Evolutionary conservation across 2,888 invertebrate genomes (phyloP).

Genomic region (Smittia aterrima): DNA sequence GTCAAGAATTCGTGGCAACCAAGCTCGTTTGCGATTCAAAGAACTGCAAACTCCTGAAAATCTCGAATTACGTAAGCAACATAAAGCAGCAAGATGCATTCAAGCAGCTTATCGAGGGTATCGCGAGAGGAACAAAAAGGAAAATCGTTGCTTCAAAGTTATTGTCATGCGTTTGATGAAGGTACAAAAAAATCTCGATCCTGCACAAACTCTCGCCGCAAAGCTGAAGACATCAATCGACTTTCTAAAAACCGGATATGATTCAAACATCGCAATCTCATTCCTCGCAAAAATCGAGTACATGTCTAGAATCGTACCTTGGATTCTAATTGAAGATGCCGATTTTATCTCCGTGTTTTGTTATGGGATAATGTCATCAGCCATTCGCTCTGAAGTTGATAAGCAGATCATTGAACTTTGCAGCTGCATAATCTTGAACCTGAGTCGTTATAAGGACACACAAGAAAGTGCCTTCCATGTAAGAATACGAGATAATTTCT

Average conservation of each 20-base stretch:
- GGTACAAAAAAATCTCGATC: slow-evolving; percentile 44
- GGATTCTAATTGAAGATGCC: slow-evolving; percentile 50
- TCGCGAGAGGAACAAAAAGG: slow-evolving; percentile 47
- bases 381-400: slow-evolving; percentile 54
- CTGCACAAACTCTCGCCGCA: slow-evolving; percentile 48
- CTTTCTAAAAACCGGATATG: slow-evolving; percentile 49
- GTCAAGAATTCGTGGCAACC: slow-evolving; percentile 55
- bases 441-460: slow-evolving; percentile 63
- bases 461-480: slow-evolving; percentile 62
- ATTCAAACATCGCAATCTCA: slow-evolving; percentile 48
- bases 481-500: slow-evolving; percentile 46
- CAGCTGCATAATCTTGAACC: slow-evolving; percentile 62
- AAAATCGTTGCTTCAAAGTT: slow-evolving; percentile 46
- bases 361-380: slow-evolving; percentile 54
- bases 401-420: slow-evolving; percentile 53
- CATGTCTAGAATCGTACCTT: slow-evolving; percentile 52
- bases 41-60: slow-evolving; percentile 55
- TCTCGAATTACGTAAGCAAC: slow-evolving; percentile 52
- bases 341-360: slow-evolving; percentile 53
- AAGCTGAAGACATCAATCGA: slow-evolving; percentile 50
- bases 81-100: slow-evolving; percentile 62
- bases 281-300: slow-evolving; percentile 46
- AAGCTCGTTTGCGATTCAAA: slow-evolving; percentile 56
- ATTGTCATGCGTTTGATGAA: slow-evolving; percentile 30
- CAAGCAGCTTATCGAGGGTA: slow-evolving; percentile 63